These are phyloP conservation scores for Lepidochrysops patricia DNA, from an alignment of 2,888 invertebrate species.

Conservation along the genomic window DNA sequence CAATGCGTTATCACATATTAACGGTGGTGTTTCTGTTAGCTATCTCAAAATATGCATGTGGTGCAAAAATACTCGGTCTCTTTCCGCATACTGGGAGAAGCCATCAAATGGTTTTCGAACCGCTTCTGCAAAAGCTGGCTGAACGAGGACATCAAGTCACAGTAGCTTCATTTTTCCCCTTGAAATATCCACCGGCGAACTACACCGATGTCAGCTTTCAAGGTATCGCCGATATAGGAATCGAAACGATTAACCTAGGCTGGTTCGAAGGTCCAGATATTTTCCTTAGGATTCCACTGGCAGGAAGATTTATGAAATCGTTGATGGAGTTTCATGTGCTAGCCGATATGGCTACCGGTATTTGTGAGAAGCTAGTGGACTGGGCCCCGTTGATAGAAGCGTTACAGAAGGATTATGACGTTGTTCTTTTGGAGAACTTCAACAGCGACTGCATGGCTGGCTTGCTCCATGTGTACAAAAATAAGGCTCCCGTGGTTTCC, in stretches of 20 bases:
- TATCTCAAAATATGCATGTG: conserved; percentile 34
- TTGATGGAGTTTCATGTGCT: conserved; percentile 19
- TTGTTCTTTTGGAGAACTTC: conserved; percentile 69
- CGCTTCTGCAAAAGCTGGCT: conserved; percentile 53
- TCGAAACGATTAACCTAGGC: conserved; percentile 24
- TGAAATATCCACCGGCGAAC: conserved; percentile 34
- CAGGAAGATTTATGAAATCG: conserved; percentile 22
- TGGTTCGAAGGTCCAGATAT: conserved; percentile 19
- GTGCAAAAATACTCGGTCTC: conserved; percentile 48
- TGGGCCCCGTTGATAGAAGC: conserved; percentile 27
- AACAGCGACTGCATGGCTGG: conserved; percentile 71
- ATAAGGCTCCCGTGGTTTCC: conserved; percentile 59
- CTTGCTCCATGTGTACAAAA: conserved; percentile 53
- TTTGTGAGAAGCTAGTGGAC: conserved; percentile 28
- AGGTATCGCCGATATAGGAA: conserved; percentile 24
- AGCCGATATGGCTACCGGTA: conserved; percentile 23
- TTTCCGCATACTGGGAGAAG: conserved; percentile 66
- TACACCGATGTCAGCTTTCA: conserved; percentile 29
- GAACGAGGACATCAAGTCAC: conserved; percentile 64
- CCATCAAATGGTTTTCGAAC: conserved; percentile 64
- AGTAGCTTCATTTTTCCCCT: conserved; percentile 61
- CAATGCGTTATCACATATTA: conserved; percentile 43
- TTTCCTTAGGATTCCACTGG: conserved; percentile 18
- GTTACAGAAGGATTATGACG: conserved; percentile 53
- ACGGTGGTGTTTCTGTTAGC: conserved; percentile 32